Base-by-base conservation (phyloP, 2,888 invertebrate genomes). In the Acanthosoma haemorrhoidale region DNA sequence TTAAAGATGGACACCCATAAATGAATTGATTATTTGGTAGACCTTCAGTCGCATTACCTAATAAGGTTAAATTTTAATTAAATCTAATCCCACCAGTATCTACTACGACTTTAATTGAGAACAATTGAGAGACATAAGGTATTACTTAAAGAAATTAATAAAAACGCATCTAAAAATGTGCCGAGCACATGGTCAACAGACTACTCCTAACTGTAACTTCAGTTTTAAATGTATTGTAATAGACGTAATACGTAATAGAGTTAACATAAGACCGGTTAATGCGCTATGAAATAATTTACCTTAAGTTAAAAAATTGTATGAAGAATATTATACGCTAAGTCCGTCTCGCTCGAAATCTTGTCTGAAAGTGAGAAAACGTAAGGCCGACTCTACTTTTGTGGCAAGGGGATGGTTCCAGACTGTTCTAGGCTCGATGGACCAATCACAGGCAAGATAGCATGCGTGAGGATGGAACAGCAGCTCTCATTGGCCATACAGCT, bases 321-420 rank as follows among this genome's bases (percentile, higher is more conserved):
- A 21, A 67, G 57, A 67, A 57, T 43, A 32, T 32, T 67, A 51
- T 67, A 67, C 67, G 31, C 64, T 43, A 29, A 16, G 57, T 57
- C 34, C 51, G 31, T 67, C 67, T 36, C 51, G 67, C 29, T 32
- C 21, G 57, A 57, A 67, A 67, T 67, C 67, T 67, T 67, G 67
- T 36, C 16, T 31, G 18, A 21, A 21, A 67, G 36, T 67, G 67
- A 67, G 51, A 34, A 21, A 9, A 31, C n/a, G 32, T 9, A 18
- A 25, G 67, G 31, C 31, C 31, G 13, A 21, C 25, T 16, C 32
- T 34, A 34, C 34, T 67, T 67, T 67, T 67, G 57, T 67, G 67
- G 29, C 13, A 67, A 32, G 32, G 9, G 21, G 25, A 3, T 32
- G 9, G 32, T 58, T 68, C 68, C 18, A 39, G 68, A 59, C 21